phyloP scores from a whole-genome alignment of 2,888 invertebrate species.

The Brachynemurus nebulosus region DNA sequence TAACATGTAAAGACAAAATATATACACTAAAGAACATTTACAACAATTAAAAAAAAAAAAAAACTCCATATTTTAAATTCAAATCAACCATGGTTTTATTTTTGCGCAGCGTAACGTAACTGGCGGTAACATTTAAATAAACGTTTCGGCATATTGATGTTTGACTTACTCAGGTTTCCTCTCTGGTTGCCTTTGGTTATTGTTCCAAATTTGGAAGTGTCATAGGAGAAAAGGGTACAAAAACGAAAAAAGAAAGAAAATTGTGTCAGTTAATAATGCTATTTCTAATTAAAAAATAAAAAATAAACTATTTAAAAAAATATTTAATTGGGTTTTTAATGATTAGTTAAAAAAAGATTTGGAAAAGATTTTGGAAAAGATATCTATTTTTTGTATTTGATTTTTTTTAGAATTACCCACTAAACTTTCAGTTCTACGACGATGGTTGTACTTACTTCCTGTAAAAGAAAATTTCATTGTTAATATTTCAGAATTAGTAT shows the following conservation, averaged over 20 bases:
- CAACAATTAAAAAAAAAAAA: slow-evolving; percentile 17
- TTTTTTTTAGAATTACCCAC: too few species aligned
- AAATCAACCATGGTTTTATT: too few species aligned
- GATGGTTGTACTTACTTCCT: slow-evolving; percentile 36
- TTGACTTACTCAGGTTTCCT: slow-evolving; percentile 52
- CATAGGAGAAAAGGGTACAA: background rate
- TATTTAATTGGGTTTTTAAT: too few species aligned
- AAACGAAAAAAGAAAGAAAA: background rate
- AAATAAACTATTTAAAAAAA: too few species aligned
- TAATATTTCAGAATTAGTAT: slow-evolving; percentile 8
- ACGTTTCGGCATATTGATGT: slow-evolving; percentile 13
- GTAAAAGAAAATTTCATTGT: slow-evolving; percentile 27
- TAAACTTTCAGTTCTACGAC: too few species aligned
- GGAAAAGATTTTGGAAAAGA: too few species aligned
- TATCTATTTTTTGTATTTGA: too few species aligned
- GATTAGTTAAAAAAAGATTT: too few species aligned
- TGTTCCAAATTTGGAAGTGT: background rate
- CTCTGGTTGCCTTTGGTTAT: slow-evolving; percentile 43
- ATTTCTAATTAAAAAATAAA: too few species aligned
- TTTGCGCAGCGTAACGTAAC: slow-evolving; percentile 20
- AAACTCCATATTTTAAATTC: slow-evolving; percentile 15
- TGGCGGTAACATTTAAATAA: slow-evolving; percentile 17
- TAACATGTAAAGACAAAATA: slow-evolving; percentile 19
- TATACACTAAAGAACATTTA: slow-evolving; percentile 22
- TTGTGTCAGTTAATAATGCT: too few species aligned